Percentiles rank a stretch among this genome's conserved stretches.
Evolutionary conservation across 1,140 invertebrate species (phyloP).

Genomic region (Zaprionus africanus): DNA sequence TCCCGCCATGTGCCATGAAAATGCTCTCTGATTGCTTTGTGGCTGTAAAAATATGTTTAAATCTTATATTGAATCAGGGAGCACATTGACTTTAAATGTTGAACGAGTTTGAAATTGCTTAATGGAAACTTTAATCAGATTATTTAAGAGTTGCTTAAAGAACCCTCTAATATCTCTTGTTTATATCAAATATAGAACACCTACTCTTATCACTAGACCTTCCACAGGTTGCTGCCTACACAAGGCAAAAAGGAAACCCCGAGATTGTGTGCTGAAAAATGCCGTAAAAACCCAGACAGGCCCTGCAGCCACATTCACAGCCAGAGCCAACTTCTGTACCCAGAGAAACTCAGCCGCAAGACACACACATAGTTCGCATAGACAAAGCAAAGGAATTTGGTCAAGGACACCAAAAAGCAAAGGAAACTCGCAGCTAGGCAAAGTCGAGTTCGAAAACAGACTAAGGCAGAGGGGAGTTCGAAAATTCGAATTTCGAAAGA

Average conservation of each 20-base stretch:
- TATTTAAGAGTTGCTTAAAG: no score
- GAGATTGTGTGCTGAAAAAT: background rate
- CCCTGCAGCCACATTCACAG: background rate
- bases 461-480: constrained; percentile 19
- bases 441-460: constrained; percentile 10
- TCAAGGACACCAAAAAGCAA: constrained; percentile 62
- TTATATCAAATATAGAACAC: no score
- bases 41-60: constrained; percentile 53
- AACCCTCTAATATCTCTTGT: no score
- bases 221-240: background rate
- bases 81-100: background rate
- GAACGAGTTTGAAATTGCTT: background rate
- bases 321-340: no score
- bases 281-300: background rate
- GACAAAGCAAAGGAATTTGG: constrained; percentile 54
- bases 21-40: constrained; percentile 55
- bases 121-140: no score
- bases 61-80: constrained; percentile 29
- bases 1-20: constrained; percentile 60
- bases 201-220: no score
- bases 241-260: background rate
- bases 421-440: constrained; percentile 6
- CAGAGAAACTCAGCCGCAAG: background rate
- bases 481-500: constrained; percentile 25
- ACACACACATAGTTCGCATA: constrained; percentile 19